phyloP scores from a whole-genome alignment of 2,113 vertebrate genomes.

The Chloropsis cyanopogon region DNA sequence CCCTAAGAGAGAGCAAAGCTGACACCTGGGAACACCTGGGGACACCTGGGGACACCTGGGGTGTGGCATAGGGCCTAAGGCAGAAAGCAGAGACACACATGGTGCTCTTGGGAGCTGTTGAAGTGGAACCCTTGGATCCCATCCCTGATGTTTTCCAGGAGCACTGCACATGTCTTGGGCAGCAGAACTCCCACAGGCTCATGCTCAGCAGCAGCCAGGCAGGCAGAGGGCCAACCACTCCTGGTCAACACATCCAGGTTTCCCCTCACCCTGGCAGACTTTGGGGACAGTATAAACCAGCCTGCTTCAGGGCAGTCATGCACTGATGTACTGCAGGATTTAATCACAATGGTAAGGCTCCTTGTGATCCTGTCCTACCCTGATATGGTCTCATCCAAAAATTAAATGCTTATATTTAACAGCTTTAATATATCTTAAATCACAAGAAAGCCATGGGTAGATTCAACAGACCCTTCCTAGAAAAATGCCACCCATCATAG shows the following conservation, averaged over 20 bases:
- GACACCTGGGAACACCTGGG: not conserved
- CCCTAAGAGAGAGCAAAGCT: not conserved
- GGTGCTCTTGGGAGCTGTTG: not conserved
- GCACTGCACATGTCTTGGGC: not conserved
- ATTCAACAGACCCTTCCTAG: not conserved
- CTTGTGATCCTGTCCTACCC: rapidly evolving
- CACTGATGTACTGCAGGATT: not conserved
- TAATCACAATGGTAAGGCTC: not conserved
- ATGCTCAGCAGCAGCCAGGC: not conserved
- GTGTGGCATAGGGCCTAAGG: not conserved
- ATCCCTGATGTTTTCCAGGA: not conserved
- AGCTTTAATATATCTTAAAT: not conserved
- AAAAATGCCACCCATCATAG: not conserved
- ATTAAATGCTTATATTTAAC: not conserved
- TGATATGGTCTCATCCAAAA: not conserved
- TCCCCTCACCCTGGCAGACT: not conserved
- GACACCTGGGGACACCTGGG: not conserved
- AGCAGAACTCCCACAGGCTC: not conserved
- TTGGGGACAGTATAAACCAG: not conserved
- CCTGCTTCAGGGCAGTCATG: not conserved
- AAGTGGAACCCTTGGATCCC: not conserved
- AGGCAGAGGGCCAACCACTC: not conserved
- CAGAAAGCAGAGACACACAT: not conserved
- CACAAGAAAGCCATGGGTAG: not conserved
- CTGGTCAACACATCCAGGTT: not conserved